Percentiles rank a stretch among this genome's conserved stretches.
phyloP scores from a whole-genome alignment of 1,140 invertebrate genomes.

The Cepaea nemoralis region DNA sequence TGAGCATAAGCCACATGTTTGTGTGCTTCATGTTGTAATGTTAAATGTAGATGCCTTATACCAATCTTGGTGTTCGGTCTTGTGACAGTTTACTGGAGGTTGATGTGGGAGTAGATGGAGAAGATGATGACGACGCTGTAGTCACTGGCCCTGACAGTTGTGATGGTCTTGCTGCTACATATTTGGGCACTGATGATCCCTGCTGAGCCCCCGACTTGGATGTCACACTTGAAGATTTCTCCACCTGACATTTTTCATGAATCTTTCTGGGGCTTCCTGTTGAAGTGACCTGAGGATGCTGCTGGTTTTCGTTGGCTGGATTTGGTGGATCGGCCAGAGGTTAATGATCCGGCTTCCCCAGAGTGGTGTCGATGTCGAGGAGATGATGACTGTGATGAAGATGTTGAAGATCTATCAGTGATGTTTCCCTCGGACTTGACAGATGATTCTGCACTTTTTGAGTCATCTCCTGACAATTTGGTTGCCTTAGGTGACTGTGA shows the following conservation, averaged over 20 bases:
- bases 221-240: neutral
- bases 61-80: conserved; percentile 40
- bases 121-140: conserved; percentile 4
- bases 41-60: conserved; percentile 13
- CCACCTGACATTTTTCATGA: conserved; percentile 24
- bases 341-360: neutral
- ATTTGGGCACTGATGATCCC: neutral
- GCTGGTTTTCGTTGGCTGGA: conserved; percentile 1
- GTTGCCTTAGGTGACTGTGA: neutral
- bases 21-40: no score
- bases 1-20: no score
- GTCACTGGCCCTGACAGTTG: conserved; percentile 19
- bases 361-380: conserved; percentile 20
- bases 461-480: neutral
- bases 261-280: conserved; percentile 14
- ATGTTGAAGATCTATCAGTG: neutral
- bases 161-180: neutral
- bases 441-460: neutral
- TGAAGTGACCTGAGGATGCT: neutral
- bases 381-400: conserved; percentile 23
- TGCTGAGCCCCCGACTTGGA: neutral
- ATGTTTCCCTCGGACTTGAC: neutral
- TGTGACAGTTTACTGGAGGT: conserved; percentile 23
- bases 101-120: conserved; percentile 17
- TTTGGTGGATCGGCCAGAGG: neutral